Evolutionary conservation across 64 coral and sea anemone species (phyloP).

Genomic region (Montipora capricornis): DNA sequence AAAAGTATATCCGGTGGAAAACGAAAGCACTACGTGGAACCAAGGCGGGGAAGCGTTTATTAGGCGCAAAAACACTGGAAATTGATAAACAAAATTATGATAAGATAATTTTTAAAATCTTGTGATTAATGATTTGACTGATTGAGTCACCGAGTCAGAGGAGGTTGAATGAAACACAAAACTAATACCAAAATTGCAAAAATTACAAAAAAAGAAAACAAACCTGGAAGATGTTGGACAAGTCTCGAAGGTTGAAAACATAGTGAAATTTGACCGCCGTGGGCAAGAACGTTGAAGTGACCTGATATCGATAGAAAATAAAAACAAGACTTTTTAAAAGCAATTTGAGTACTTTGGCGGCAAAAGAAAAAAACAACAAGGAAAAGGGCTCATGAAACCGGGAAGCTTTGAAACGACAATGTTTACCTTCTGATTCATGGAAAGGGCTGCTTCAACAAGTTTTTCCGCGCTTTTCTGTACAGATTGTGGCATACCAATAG

Average conservation of each 20-base stretch:
- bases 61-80: background rate
- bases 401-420: background rate
- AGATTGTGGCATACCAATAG: conserved; percentile 48
- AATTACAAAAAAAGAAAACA: background rate
- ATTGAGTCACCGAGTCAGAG: too few relatives aligned
- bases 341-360: too few relatives aligned
- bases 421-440: conserved; percentile 97
- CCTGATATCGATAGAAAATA: conserved; percentile 32
- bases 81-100: background rate
- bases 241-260: conserved; percentile 97
- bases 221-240: conserved; percentile 99
- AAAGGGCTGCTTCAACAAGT: conserved; percentile 87
- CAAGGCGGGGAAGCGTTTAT: too few relatives aligned
- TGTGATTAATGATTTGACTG: too few relatives aligned
- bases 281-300: conserved; percentile 89
- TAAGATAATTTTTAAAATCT: too few relatives aligned
- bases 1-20: background rate
- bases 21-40: background rate
- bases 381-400: background rate
- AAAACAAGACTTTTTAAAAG: background rate
- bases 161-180: background rate
- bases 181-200: background rate
- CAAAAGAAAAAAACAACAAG: background rate
- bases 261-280: conserved; percentile 99
- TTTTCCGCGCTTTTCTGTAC: conserved; percentile 88